Base-by-base conservation (phyloP, 2,113 vertebrate species). In the Callithrix jacchus region DNA sequence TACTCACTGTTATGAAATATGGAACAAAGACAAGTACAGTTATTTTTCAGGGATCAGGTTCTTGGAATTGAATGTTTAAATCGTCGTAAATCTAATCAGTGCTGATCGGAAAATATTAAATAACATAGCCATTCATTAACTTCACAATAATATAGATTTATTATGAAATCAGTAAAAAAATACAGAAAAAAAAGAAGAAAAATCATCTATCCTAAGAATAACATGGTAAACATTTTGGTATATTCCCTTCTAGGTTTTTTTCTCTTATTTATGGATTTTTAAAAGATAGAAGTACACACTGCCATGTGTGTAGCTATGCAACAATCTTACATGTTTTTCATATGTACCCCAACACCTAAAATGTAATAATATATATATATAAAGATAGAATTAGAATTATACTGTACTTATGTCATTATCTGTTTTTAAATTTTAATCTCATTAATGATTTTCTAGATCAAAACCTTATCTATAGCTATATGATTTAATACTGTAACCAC, bases 341-440 rank as follows among this genome's bases (percentile, higher is more conserved):
- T 14, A 52, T 52, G 14, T 52, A 49, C 47, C 47, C 47, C 47
- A 49, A 49, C 12, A 49, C 13, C 12, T 49, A 52, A 52, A 52
- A 52, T 52, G 49, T 3, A 52, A 52, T 52, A 52, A 52, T 52
- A 16, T 52, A 52, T 52, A 49, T 14, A 52, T 2, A 52, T 5
- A 16, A 49, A 49, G 49, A 49, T 13, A 76, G 8, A 52, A 40
- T 92, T 95, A 40, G 56, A 94, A 71, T 81, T 35, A 37, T 71
- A 37, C 23, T 70, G 6, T 58, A 94, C 10, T 54, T 47, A 58
- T 27, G 35, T 88, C 66, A 40, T n/a, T 58, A 37, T 73, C 13
- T 93, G 11, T 84, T 95, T 94, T 96, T 18, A 77, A 80, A 37
- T 87, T 89, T 93, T 93, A 80, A 61, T 77, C 89, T 87, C 73